Base-by-base conservation (phyloP, 2,888 invertebrate species). In the Pterobdella sp. region DNA sequence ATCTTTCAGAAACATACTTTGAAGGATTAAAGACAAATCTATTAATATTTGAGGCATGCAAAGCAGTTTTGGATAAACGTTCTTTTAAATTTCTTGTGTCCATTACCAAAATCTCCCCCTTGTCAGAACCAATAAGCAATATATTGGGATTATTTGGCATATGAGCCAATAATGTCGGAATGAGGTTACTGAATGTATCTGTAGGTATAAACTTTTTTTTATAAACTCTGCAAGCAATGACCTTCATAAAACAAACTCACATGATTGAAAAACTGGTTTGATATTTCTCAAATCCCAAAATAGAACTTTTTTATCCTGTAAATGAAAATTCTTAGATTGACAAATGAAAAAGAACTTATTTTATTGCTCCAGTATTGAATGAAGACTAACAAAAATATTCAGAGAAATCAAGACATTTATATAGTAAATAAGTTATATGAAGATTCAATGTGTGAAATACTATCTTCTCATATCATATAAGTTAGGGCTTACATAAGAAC, bases 251-350 rank as follows among this genome's bases (percentile, higher is more conserved):
- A n/a, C n/a, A n/a, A 3, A 65, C 65, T 31, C 10, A 65, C 65
- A 65, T 34, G 35, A 32, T 2, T 7, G 26, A 22, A 35, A 10
- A 32, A 35, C 65, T 18, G 65, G 65, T 31, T 65, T 65, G 7
- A 35, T 14, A 14, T 65, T 65, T 29, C 65, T 65, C 65, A 65
- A 29, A 65, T 65, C 65, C 65, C 65, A 65, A 35, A 10, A 65
- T 7, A 65, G 35, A 18, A 65, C 29, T 31, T n/a, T 65, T 29
- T 31, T 65, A 34, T 65, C 65, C 65, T 65, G n/a, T 31, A 29
- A 26, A 14, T n/a, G 3, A 56, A 42, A 42, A 7, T 42, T 14
- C 42, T 42, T 42, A 18, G 10, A 7, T 42, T 42, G 42, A 42
- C 42, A n/a, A n/a, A n/a, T n/a, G n/a, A n/a, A n/a, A n/a, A n/a